Percentiles rank a stretch among this genome's conserved stretches.
Evolutionary conservation across 2,888 invertebrate species (phyloP).

Genomic region (Apeira syringaria): DNA sequence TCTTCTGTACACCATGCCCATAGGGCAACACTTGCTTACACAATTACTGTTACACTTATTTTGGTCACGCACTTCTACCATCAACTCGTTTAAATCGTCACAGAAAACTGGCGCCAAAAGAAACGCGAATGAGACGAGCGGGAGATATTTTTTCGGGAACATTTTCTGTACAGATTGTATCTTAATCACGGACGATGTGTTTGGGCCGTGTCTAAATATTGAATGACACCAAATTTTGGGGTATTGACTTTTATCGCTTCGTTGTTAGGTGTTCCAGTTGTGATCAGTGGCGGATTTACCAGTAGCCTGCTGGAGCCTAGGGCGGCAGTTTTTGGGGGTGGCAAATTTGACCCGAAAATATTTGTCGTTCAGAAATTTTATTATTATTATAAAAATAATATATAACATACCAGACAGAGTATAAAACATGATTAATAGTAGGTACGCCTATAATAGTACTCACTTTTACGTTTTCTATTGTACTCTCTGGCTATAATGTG

Average conservation of each 20-base stretch:
- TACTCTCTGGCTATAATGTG: too few relatives aligned
- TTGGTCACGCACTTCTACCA: slow-evolving; percentile 10
- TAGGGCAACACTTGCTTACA: slow-evolving; percentile 52
- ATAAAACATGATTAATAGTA: too few relatives aligned
- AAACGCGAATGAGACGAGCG: neutral
- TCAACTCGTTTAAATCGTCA: slow-evolving; percentile 14
- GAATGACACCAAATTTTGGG: slow-evolving; percentile 16
- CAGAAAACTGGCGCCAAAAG: neutral
- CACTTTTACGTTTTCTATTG: too few relatives aligned
- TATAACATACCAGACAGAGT: too few relatives aligned
- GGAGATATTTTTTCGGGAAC: neutral
- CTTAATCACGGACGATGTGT: slow-evolving; percentile 13
- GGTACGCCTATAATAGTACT: too few relatives aligned
- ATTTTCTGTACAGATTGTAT: slow-evolving; percentile 1
- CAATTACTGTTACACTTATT: slow-evolving; percentile 37
- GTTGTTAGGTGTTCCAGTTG: slow-evolving; percentile 5
- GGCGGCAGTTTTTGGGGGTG: too few relatives aligned
- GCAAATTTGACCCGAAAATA: too few relatives aligned
- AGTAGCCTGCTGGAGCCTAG: too few relatives aligned
- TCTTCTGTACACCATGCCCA: slow-evolving; percentile 34
- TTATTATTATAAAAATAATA: too few relatives aligned
- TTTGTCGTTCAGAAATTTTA: too few relatives aligned
- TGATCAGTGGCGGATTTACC: too few relatives aligned
- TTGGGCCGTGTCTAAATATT: slow-evolving; percentile 13
- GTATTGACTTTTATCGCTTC: slow-evolving; percentile 3